phyloP scores from a whole-genome alignment of 2,888 invertebrate genomes.

The Venustoraphidia nigricollis region DNA sequence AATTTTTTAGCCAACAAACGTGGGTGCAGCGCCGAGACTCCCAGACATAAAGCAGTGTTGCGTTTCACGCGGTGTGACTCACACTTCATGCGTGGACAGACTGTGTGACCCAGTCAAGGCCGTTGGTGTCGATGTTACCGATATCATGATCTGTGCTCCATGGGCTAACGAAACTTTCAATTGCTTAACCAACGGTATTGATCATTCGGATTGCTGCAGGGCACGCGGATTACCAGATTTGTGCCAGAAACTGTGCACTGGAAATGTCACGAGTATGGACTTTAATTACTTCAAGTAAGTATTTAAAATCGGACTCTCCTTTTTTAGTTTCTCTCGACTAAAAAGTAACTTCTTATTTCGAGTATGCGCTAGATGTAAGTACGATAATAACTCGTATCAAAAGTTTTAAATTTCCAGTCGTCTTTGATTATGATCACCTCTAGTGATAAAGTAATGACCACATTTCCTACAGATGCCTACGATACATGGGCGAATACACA shows the following conservation, averaged over 20 bases:
- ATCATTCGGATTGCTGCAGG: constrained; percentile 68
- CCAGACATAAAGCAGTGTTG: constrained; percentile 63
- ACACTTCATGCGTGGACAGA: constrained; percentile 58
- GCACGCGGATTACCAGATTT: constrained; percentile 57
- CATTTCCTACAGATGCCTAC: constrained; percentile 43
- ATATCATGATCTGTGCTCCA: constrained; percentile 79
- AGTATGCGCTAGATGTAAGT: no score
- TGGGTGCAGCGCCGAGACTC: constrained; percentile 46
- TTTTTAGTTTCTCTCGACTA: no score
- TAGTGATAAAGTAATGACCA: constrained; percentile 1
- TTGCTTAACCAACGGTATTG: constrained; percentile 63
- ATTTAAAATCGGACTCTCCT: neutral
- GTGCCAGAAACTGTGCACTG: constrained; percentile 64
- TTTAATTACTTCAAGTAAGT: constrained; percentile 71
- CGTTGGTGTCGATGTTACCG: constrained; percentile 45
- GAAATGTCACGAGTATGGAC: constrained; percentile 61
- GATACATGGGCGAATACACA: constrained; percentile 66
- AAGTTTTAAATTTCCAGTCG: neutral
- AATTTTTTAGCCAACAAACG: constrained; percentile 26
- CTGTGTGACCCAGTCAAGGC: constrained; percentile 58
- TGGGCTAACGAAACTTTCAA: constrained; percentile 71
- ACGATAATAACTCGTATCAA: no score
- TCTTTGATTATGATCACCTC: constrained; percentile 4
- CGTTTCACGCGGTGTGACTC: constrained; percentile 51
- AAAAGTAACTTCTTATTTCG: no score